Base-by-base conservation (phyloP, 2,888 invertebrate genomes). In the Macrophya alboannulata region DNA sequence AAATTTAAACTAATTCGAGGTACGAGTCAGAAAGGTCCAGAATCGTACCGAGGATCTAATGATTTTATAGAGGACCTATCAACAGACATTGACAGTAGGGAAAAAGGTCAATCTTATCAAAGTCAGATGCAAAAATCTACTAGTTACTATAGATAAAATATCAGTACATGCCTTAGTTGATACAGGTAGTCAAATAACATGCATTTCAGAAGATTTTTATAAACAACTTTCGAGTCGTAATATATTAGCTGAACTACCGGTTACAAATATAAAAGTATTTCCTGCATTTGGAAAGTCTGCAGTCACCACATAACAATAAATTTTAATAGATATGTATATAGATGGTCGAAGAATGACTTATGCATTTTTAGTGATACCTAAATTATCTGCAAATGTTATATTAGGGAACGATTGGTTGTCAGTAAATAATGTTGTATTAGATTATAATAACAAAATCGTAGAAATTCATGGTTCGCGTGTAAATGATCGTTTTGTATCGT, bases 151-250 rank as follows among this genome's bases (percentile, higher is more conserved):
- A 43, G 85, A 65, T 31, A 68, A 74, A 71, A 83, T 68, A 4
- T 37, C 72, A 0, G 65, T 86, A 1, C 43, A 85, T 9, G 87
- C 87, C 1, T 83, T 87, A 17, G 45, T 88, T 10, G 87, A 88
- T 68, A 86, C 87, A 0, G 88, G 87, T 12, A 89, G 88, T 51
- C 88, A 87, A 48, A 85, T 88, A 5, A 89, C 87, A 0, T 87
- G 87, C 21, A 76, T 88, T 21, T 88, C 87, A 0, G 86, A 87
- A 31, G 62, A 85, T 55, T 86, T 86, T 83, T 86, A 86, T 79
- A 62, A 84, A n/a, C 84, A 86, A 79, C 25, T 88, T 0, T 40
- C 31, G 2, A 85, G 43, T 31, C 59, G 86, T 62, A 65, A 68
- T n/a, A 85, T 45, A 31, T 17, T 88, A 5, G 25, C n/a, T 10